Percentiles rank a stretch among this genome's conserved stretches.
Conservation (phyloP, 2,888 invertebrate genomes). For the Mesorhabditis sp. region DNA sequence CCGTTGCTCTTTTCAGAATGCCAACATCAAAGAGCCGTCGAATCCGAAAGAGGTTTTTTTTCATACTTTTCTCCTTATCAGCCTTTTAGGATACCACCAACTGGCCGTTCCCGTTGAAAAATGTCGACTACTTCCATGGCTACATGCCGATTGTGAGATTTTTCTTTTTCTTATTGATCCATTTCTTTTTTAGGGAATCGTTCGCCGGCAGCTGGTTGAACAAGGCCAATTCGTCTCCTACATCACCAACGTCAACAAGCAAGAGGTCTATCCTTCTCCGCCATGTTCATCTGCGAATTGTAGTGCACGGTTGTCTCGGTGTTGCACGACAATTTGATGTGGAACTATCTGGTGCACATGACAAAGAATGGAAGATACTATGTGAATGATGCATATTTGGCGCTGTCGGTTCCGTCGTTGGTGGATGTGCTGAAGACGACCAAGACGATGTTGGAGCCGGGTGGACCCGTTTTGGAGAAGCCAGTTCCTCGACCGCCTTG, state of each 20-base stretch:
- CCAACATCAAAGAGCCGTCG: background rate
- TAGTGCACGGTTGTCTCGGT: conserved; percentile 3
- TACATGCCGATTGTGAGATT: background rate
- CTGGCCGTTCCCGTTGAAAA: background rate
- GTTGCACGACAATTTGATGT: background rate
- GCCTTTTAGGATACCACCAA: background rate
- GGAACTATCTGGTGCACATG: background rate
- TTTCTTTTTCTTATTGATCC: background rate
- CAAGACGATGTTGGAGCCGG: background rate
- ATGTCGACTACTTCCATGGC: background rate
- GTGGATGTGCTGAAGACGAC: background rate
- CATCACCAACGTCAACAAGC: background rate
- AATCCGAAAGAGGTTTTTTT: background rate
- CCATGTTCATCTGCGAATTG: background rate
- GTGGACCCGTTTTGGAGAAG: background rate
- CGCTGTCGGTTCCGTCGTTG: background rate
- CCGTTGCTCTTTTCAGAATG: background rate
- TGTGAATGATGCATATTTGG: background rate
- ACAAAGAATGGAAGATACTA: background rate
- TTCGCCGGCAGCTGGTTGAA: background rate
- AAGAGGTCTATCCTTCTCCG: background rate
- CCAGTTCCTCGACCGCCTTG: background rate
- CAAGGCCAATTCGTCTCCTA: background rate
- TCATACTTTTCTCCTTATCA: background rate
- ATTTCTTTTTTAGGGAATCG: background rate